Evolutionary conservation across 1,140 invertebrate genomes (phyloP).

Genomic region (Dreissena polymorpha): DNA sequence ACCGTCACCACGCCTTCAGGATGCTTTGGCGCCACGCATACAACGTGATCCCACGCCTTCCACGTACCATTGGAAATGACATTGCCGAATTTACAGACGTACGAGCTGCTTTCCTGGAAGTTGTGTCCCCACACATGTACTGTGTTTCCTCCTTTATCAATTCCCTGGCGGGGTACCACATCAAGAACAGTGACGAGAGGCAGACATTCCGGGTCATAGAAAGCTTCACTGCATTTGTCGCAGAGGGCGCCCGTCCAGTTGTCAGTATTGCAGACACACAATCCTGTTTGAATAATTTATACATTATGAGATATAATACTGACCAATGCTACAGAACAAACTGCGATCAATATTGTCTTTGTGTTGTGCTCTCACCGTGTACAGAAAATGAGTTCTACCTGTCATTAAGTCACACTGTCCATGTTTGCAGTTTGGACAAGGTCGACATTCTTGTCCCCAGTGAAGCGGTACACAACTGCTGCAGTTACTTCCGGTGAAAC

Average conservation of each 20-base stretch:
- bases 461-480: slow-evolving; percentile 36
- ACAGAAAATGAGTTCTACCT: slow-evolving; percentile 15
- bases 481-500: slow-evolving; percentile 54
- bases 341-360: too few relatives aligned
- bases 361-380: too few relatives aligned
- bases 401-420: slow-evolving; percentile 25
- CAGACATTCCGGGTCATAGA: slow-evolving; percentile 60
- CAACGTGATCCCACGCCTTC: slow-evolving; percentile 49
- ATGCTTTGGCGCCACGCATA: slow-evolving; percentile 47
- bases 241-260: slow-evolving; percentile 64
- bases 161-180: slow-evolving; percentile 53
- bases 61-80: slow-evolving; percentile 47
- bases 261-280: slow-evolving; percentile 49
- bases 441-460: slow-evolving; percentile 57
- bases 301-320: not conserved
- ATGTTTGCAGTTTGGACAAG: slow-evolving; percentile 54
- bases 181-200: slow-evolving; percentile 56
- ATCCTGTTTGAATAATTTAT: slow-evolving; percentile 40
- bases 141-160: slow-evolving; percentile 57
- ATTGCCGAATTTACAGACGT: slow-evolving; percentile 53
- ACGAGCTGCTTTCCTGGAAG: slow-evolving; percentile 56
- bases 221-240: slow-evolving; percentile 60
- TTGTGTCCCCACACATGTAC: slow-evolving; percentile 66
- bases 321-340: too few relatives aligned
- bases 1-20: slow-evolving; percentile 29